Evolutionary conservation across 2,888 invertebrate species (phyloP).

Genomic region (Diabrotica balteata): DNA sequence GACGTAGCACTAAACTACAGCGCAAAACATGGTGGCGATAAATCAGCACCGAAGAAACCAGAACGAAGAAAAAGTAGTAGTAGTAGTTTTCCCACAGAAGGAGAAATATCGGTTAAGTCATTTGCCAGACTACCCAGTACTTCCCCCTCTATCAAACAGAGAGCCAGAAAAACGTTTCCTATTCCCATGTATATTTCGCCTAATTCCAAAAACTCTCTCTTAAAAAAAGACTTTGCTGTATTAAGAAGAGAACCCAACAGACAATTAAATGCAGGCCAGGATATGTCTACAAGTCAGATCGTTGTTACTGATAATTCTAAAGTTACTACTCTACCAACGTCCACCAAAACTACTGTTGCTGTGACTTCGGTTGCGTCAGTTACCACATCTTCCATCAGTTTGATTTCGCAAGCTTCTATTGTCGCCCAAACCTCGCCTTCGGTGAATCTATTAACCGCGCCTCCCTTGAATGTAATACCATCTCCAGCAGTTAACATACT

Average conservation of each 20-base stretch:
- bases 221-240: constrained; percentile 4
- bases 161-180: constrained; percentile 55
- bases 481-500: constrained; percentile 14
- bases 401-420: neutral
- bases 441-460: neutral
- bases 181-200: constrained; percentile 40
- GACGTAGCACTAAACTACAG: constrained; percentile 44
- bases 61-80: constrained; percentile 19
- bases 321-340: neutral
- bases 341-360: neutral
- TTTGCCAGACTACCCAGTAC: constrained; percentile 48
- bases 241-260: too few relatives aligned
- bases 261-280: too few relatives aligned
- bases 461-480: neutral
- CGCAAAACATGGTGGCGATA: constrained; percentile 30
- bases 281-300: too few relatives aligned
- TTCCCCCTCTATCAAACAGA: constrained; percentile 43
- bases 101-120: constrained; percentile 53
- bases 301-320: neutral
- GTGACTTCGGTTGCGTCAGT: neutral
- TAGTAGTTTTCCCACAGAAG: constrained; percentile 29
- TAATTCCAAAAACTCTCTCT: constrained; percentile 14
- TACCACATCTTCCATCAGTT: neutral
- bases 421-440: neutral
- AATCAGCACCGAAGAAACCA: constrained; percentile 29